Evolutionary conservation across 2,797 vertebrate genomes (phyloP), one percentile per base, ranked within the genome.

Genomic region (Simalia tracyae): DNA sequence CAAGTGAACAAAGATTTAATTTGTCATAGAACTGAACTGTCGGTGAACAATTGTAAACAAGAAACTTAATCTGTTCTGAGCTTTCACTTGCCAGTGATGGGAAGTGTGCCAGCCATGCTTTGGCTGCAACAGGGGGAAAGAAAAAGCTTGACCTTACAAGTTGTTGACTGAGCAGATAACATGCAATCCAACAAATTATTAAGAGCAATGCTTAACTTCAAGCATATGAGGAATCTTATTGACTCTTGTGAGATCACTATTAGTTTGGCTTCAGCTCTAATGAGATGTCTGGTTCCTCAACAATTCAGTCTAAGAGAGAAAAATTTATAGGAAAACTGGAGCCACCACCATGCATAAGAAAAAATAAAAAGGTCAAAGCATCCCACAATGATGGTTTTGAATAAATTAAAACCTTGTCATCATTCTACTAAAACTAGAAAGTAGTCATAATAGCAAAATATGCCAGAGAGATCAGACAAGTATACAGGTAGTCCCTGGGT

Each of bases 1-100:
- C 91, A 95, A 95, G 90, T 64, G 90, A 96, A 94, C 14, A 94
- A 89, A 94, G 46, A 96, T 96, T 96, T 93, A 95, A 89, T 95
- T 91, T 95, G 61, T 81, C 95, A 94, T 89, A 94, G 93, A 95
- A 92, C 24, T 95, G 90, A 96, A 91, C 19, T 0, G 0, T 93
- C 90, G 91, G 86, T 95, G 91, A 81, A 95, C 93, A 91, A 95
- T 94, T 46, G 94, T 84, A 95, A 95, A 95, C 11, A 91, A 1
- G 63, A 60, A 94, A 94, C 72, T 46, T 92, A 94, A 93, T 89
- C 93, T 90, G 89, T 86, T 85, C 61, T 93, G 63, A 95, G 89
- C 1, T 15, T 92, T 31, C 87, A 5, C 84, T 94, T 94, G 66
- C 86, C 56, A 90, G 84, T 54, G 89, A 50, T 0, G 94, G 87